Conservation (phyloP, 2,113 vertebrate species). For the Coregonus clupeaformis region DNA sequence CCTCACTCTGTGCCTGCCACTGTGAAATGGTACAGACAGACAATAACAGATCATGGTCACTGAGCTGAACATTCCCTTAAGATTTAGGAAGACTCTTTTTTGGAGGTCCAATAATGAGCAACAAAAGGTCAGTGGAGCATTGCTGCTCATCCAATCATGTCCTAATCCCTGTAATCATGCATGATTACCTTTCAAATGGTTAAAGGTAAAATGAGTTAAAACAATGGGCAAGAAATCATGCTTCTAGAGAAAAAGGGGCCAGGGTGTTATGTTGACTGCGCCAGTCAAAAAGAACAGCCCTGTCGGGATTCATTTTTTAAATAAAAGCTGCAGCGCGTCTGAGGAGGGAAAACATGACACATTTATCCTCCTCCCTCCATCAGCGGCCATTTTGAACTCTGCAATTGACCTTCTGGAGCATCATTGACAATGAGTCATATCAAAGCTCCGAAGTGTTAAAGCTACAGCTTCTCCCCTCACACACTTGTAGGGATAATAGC, state of each 20-base stretch:
- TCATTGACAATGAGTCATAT: conserved; percentile 80
- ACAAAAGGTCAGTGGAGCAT: conserved; percentile 79
- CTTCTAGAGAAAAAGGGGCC: conserved; percentile 65
- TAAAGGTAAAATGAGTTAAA: conserved; percentile 74
- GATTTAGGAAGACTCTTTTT: conserved; percentile 60
- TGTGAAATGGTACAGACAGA: conserved; percentile 56
- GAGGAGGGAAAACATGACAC: neutral
- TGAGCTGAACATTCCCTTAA: conserved; percentile 72
- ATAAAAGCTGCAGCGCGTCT: conserved; percentile 50
- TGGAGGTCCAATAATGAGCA: conserved; percentile 76
- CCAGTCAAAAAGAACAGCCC: conserved; percentile 69
- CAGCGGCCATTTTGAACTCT: conserved; percentile 75
- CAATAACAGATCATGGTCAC: conserved; percentile 71
- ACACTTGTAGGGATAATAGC: conserved; percentile 73
- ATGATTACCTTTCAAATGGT: conserved; percentile 77
- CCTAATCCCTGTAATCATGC: conserved; percentile 73
- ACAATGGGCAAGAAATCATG: conserved; percentile 67
- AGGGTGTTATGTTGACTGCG: conserved; percentile 65
- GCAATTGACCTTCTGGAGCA: conserved; percentile 78
- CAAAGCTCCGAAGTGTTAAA: conserved; percentile 73
- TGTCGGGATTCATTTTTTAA: conserved; percentile 68
- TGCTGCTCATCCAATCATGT: conserved; percentile 77
- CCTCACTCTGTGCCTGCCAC: conserved; percentile 68
- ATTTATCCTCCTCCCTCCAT: conserved; percentile 53
- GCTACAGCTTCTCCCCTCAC: conserved; percentile 50